These are phyloP conservation scores for Druon quercuslanigerum DNA, from an alignment of 1,140 invertebrate species.

Conservation along the genomic window DNA sequence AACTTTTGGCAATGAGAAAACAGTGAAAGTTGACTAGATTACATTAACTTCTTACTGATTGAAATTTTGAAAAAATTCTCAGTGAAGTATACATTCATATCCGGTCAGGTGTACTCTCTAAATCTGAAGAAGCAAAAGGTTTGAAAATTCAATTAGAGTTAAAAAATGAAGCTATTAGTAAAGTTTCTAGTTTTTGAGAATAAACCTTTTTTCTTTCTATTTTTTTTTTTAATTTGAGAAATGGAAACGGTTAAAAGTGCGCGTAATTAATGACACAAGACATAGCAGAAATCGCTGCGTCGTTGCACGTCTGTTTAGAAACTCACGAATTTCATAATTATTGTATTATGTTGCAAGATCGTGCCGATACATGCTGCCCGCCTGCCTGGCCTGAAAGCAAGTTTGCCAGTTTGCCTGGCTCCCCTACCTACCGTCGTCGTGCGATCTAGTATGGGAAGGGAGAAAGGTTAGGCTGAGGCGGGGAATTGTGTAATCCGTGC, in stretches of 20 bases:
- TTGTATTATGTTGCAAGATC: constrained; percentile 73
- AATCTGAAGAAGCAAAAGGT: no score
- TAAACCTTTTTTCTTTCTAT: background rate
- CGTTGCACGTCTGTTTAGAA: constrained; percentile 68
- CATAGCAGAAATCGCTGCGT: constrained; percentile 58
- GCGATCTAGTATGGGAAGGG: constrained; percentile 52
- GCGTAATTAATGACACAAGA: constrained; percentile 40
- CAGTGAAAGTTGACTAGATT: no score
- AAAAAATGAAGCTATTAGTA: no score
- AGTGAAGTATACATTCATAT: no score
- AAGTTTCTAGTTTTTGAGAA: background rate
- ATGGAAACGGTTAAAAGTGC: constrained; percentile 14
- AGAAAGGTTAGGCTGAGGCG: constrained; percentile 72
- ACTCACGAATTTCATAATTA: constrained; percentile 76
- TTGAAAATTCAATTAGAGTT: no score
- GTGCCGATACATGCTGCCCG: constrained; percentile 61
- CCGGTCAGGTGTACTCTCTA: no score
- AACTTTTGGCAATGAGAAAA: no score
- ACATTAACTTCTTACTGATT: no score
- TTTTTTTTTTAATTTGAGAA: constrained; percentile 22
- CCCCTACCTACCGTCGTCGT: constrained; percentile 33
- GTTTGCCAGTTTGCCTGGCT: constrained; percentile 36
- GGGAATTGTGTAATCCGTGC: constrained; percentile 71
- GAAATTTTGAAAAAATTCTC: no score
- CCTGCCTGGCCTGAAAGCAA: constrained; percentile 47